Base-by-base conservation (phyloP, 2,888 invertebrate genomes). In the Pycnomerus fuliginosus region DNA sequence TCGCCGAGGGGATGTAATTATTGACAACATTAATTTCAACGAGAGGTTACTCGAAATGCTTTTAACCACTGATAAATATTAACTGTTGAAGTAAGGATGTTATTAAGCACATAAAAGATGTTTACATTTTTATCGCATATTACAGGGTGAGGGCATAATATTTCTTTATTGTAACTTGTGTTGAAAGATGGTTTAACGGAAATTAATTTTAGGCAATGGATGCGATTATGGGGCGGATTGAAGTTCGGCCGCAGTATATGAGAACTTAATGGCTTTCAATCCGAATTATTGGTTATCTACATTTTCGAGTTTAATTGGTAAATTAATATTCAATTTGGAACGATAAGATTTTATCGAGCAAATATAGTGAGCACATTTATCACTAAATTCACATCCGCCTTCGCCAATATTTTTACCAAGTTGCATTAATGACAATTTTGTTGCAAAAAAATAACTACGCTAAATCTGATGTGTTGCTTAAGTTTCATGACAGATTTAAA, bases 261-360 rank as follows among this genome's bases (percentile, higher is more conserved):
- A 36, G 23, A 30, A 32, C 35, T 34, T 40, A 45, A 45, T 45
- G 40, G 34, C 32, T 31, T 35, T 41, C 40, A 27, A 28, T 40
- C 28, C 24, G 29, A 25, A 39, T 39, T 39, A 44, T 44, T 30
- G 44, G 38, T 44, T 45, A 44, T 39, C 39, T 34, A 23, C 29
- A 32, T 29, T 33, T 40, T 44, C 38, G 39, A 12, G 29, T 12
- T 33, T 44, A 44, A 44, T 44, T 44, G 33, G 32, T 20, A 32
- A 34, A 38, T 44, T 44, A 39, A 44, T 39, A 37, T 44, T 38
- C 33, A 28, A 33, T 41, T 10, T n/a, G 27, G 25, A 34, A 2
- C 15, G 16, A 25, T 25, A 25, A 25, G 11, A 8, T 25, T 25
- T 10, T 4, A 25, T 4, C 3, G 27, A 40, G 16, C 28, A n/a